Base-by-base conservation (phyloP, 2,888 invertebrate genomes). In the Imbricaverruca yamaguchii region DNA sequence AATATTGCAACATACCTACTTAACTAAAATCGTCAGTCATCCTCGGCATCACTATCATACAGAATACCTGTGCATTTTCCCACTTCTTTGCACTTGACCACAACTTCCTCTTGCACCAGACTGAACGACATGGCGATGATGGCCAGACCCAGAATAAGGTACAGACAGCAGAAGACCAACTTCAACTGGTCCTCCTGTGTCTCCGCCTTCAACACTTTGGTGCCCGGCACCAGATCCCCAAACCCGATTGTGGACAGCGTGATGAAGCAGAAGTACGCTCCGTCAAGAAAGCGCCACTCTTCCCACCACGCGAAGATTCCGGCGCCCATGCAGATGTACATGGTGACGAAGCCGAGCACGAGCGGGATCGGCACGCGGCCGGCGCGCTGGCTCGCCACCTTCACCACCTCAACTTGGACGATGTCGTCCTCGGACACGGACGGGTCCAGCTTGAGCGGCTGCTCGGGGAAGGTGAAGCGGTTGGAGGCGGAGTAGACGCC, bases 61-160 rank as follows among this genome's bases (percentile, higher is more conserved):
- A 91, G 89, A 80, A 93, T 88, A 83, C 93, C 93, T 85, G 93
- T 88, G 86, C 90, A 91, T 84, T 91, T 90, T 21, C 93, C 93
- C 86, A 93, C 88, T 84, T 92, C 91, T 85, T 91, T 91, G 88
- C 93, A 93, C 86, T 92, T 91, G 85, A 91, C 89, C 83, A 92
- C 90, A 7, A 94, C 91, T 86, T 94, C 93, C 84, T 94, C 94
- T 86, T 94, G 94, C 82, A 94, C 90, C 82, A 94, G 89, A 87
- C 93, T 93, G 86, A 94, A 94, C 81, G 93, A 93, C 93, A 93
- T 94, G 15, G 94, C 94, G 85, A 94, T 92, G 82, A 94, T 89
- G 82, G 94, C 92, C 21, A 94, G 89, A 57, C 94, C 94, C 83
- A 94, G 89, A 83, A 94, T 90, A 83, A 94, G 88, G 87, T 94